phyloP scores from a whole-genome alignment of 2,888 invertebrate species.

The Drosophila koepferae region DNA sequence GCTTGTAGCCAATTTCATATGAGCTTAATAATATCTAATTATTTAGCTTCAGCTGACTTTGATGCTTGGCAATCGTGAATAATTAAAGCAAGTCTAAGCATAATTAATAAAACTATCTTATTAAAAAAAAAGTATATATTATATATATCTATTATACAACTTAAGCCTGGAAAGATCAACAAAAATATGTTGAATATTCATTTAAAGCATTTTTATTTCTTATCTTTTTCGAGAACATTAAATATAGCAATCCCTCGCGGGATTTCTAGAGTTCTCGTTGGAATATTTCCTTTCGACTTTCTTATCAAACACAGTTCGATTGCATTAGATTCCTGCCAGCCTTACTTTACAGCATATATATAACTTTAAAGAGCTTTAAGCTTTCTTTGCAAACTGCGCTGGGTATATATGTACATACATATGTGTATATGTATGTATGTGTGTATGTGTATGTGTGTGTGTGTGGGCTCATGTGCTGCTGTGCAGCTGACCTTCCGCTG shows the following conservation, averaged over 20 bases:
- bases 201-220: not conserved
- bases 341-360: not conserved
- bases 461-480: conserved; percentile 19
- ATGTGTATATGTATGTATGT: not conserved
- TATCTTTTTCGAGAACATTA: not conserved
- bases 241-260: not conserved
- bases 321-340: not conserved
- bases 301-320: not conserved
- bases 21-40: too few species aligned
- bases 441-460: conserved; percentile 12
- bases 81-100: too few species aligned
- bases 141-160: too few species aligned
- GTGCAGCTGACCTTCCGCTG: conserved; percentile 52
- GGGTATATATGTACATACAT: not conserved
- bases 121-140: too few species aligned
- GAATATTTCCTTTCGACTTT: not conserved
- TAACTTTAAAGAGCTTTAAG: conserved; percentile 11
- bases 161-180: not conserved
- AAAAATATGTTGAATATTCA: not conserved
- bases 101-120: too few species aligned
- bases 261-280: not conserved
- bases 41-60: too few species aligned
- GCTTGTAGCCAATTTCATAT: too few species aligned
- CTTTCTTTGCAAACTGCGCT: not conserved
- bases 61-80: too few species aligned